Evolutionary conservation across 2,888 invertebrate genomes (phyloP).

Genomic region (Smittia aterrima): DNA sequence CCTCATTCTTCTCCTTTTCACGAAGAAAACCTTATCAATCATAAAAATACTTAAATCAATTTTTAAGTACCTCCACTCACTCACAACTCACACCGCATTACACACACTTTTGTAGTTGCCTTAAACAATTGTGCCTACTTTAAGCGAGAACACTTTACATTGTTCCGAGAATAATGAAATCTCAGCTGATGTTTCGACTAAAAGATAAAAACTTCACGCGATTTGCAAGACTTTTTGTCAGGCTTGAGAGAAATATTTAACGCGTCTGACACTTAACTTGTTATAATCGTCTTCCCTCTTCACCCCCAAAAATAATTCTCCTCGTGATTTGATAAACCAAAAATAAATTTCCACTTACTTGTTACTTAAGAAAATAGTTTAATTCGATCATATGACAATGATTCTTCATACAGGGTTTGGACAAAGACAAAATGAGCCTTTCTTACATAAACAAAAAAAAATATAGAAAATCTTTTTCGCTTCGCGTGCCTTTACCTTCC

Average conservation of each 20-base stretch:
- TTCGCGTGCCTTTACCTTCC: constrained; percentile 23
- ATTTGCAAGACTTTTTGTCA: too few species aligned
- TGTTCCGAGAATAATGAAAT: background rate
- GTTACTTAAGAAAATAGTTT: background rate
- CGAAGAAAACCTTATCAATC: constrained; percentile 34
- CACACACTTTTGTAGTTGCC: constrained; percentile 65
- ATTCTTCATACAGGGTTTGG: constrained; percentile 19
- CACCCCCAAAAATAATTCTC: too few species aligned
- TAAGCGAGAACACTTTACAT: constrained; percentile 17
- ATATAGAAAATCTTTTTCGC: too few species aligned
- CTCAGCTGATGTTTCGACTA: background rate
- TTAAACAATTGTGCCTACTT: constrained; percentile 74
- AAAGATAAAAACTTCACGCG: constrained; percentile 1
- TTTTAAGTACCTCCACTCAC: constrained; percentile 58
- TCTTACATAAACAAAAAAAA: background rate
- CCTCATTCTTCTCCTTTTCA: background rate
- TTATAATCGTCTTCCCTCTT: too few species aligned
- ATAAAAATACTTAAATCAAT: constrained; percentile 42
- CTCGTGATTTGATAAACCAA: too few species aligned
- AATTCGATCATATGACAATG: background rate
- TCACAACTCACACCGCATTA: constrained; percentile 57
- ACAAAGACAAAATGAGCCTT: constrained; percentile 3
- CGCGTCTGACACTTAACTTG: too few species aligned
- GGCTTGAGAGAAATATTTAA: too few species aligned
- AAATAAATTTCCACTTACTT: background rate